Conservation (phyloP, 1,140 invertebrate genomes). For the Ladona fulva region DNA sequence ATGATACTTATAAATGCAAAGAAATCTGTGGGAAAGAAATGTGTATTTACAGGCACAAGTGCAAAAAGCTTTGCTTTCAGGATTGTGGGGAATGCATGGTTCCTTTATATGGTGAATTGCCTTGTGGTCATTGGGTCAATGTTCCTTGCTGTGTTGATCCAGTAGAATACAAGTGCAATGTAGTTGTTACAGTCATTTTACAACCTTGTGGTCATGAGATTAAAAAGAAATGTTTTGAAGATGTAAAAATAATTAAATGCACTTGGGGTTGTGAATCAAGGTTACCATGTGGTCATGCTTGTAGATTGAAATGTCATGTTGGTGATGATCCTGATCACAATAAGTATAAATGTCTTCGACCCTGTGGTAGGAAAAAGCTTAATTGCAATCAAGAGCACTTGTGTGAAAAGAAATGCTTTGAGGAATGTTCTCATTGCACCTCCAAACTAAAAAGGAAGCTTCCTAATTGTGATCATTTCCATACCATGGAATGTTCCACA, state of each 20-base stretch:
- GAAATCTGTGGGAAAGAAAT: slow-evolving; percentile 33
- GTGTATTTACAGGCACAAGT: slow-evolving; percentile 20
- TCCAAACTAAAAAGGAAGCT: neutral
- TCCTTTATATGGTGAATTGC: slow-evolving; percentile 24
- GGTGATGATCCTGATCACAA: slow-evolving; percentile 10
- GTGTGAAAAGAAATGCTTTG: slow-evolving; percentile 6
- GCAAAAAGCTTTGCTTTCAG: slow-evolving; percentile 18
- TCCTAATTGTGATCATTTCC: neutral
- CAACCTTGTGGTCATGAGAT: slow-evolving; percentile 39
- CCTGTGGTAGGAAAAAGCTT: neutral
- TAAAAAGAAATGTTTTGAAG: slow-evolving; percentile 3
- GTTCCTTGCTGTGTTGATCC: slow-evolving; percentile 35
- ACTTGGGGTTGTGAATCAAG: neutral
- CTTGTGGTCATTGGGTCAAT: slow-evolving; percentile 37
- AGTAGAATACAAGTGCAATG: slow-evolving; percentile 31
- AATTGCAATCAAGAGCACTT: neutral
- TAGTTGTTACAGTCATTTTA: slow-evolving; percentile 29
- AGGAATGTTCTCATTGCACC: neutral
- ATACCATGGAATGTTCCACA: neutral
- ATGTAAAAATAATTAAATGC: neutral
- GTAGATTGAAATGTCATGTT: slow-evolving; percentile 11
- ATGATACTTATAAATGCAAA: slow-evolving; percentile 36
- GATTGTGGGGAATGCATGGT: slow-evolving; percentile 21
- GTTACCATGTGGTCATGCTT: slow-evolving; percentile 13
- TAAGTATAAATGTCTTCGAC: slow-evolving; percentile 1